A percentile compares a stretch with the other conserved stretches of the same genome.
phyloP scores from a whole-genome alignment of 2,797 vertebrate genomes.

The Podarcis siculus region DNA sequence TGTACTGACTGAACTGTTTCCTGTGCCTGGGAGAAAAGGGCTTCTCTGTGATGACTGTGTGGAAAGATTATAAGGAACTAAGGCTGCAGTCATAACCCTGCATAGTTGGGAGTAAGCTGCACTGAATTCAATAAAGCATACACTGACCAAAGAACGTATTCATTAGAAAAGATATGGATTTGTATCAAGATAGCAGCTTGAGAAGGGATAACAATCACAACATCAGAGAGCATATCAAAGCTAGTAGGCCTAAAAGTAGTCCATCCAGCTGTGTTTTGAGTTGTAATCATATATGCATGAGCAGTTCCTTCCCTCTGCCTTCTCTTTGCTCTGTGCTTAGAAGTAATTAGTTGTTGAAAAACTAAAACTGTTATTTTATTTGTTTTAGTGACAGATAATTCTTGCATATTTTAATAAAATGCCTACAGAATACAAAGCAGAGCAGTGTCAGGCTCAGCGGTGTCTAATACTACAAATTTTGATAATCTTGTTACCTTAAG shows the following conservation, averaged over 20 bases:
- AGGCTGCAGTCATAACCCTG: neutral
- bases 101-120: neutral
- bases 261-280: slow-evolving; percentile 2
- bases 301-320: slow-evolving; percentile 2
- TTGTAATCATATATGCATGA: slow-evolving; percentile 18
- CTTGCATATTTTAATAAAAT: slow-evolving; percentile 10
- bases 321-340: neutral
- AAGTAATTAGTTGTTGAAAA: slow-evolving; percentile 18
- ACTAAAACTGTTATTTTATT: slow-evolving; percentile 5
- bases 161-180: neutral
- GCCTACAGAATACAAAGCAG: neutral
- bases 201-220: neutral
- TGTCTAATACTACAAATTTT: slow-evolving; percentile 13
- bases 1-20: neutral
- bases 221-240: slow-evolving; percentile 6
- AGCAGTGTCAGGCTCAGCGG: neutral
- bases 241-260: slow-evolving; percentile 11
- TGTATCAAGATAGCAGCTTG: neutral
- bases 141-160: neutral
- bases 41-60: neutral
- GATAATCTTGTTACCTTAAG: neutral
- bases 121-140: neutral
- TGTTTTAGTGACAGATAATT: slow-evolving; percentile 19
- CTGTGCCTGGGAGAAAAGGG: neutral
- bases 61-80: neutral